Base-by-base conservation (phyloP, 1,140 invertebrate species). In the Samia ricini region DNA sequence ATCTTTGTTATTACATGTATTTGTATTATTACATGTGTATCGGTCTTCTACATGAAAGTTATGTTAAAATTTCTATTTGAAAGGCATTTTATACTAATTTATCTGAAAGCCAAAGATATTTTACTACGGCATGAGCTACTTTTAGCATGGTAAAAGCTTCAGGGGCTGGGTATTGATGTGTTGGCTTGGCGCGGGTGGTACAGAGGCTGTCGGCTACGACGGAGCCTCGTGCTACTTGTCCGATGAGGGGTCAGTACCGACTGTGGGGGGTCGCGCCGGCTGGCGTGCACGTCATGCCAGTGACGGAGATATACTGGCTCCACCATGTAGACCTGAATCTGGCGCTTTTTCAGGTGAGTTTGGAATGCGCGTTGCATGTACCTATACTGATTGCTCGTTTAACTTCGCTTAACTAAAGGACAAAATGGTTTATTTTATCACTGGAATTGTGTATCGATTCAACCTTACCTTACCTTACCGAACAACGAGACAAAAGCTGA, bases 251-350 rank as follows among this genome's bases (percentile, higher is more conserved):
- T 62, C 23, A 0, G 57, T 21, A 4, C 20, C 22, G 69, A 66
- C 56, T 57, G 60, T 42, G 8, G 57, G 55, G 48, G 60, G 33
- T 18, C 42, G 18, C 24, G 56, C 55, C 8, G 54, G 48, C 15
- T 23, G 57, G 61, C 71, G 79, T 49, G 72, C 72, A 2, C 65
- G 83, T 0, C 81, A 83, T 57, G 81, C 81, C 70, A 85, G 82
- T 49, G 84, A 83, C 61, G 84, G 84, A 0, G 84, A 87, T 63
- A 83, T 84, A 33, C 71, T 88, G 10, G 79, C 78, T 19, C 75
- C 81, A 4, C 67, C 74, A 5, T 48, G 59, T 2, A 63, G 85
- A 0, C 85, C 85, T 7, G 79, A 85, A 57, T 88, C 85, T 2
- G 81, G 74, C 4, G 85, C 85, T 0, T 79, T 88, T 54, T 88